Conservation (phyloP, 2,797 vertebrate species). For the Acestrorhynchus altus region DNA sequence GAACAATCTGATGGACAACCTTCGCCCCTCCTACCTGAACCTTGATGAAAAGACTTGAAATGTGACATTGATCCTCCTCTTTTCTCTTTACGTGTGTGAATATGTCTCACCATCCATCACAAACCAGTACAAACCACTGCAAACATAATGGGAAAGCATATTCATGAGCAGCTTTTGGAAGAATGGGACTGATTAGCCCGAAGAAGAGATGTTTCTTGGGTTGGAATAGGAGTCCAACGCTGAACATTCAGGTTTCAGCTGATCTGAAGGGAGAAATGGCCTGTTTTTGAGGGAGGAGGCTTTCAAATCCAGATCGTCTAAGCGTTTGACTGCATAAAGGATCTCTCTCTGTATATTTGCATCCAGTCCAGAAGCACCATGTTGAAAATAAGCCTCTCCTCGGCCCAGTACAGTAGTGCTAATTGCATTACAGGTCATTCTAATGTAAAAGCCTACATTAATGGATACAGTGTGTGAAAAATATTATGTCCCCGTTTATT, state of each 20-base stretch:
- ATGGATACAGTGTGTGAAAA: slow-evolving; percentile 11
- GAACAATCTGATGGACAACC: slow-evolving; percentile 50
- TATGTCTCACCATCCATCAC: slow-evolving; percentile 56
- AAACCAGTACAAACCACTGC: slow-evolving; percentile 31
- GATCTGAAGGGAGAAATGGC: background rate
- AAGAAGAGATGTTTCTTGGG: background rate
- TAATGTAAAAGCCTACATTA: slow-evolving; percentile 34
- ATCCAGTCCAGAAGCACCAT: slow-evolving; percentile 18
- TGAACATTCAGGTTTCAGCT: background rate
- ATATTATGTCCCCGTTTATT: slow-evolving; percentile 12
- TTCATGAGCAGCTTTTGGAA: background rate
- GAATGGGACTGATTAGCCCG: background rate
- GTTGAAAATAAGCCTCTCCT: slow-evolving; percentile 15
- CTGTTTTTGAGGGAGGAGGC: background rate
- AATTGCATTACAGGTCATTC: slow-evolving; percentile 16
- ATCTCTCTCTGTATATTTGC: slow-evolving; percentile 46
- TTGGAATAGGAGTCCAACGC: background rate
- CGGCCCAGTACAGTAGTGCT: slow-evolving; percentile 2
- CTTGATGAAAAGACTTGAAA: slow-evolving; percentile 42
- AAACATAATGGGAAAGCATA: slow-evolving; percentile 22
- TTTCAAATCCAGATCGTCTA: background rate
- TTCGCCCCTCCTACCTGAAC: slow-evolving; percentile 14
- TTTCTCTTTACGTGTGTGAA: slow-evolving; percentile 53
- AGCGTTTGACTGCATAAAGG: background rate
- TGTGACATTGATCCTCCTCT: slow-evolving; percentile 49